Conservation (phyloP, 2,797 vertebrate genomes). For the Chelonia mydas region DNA sequence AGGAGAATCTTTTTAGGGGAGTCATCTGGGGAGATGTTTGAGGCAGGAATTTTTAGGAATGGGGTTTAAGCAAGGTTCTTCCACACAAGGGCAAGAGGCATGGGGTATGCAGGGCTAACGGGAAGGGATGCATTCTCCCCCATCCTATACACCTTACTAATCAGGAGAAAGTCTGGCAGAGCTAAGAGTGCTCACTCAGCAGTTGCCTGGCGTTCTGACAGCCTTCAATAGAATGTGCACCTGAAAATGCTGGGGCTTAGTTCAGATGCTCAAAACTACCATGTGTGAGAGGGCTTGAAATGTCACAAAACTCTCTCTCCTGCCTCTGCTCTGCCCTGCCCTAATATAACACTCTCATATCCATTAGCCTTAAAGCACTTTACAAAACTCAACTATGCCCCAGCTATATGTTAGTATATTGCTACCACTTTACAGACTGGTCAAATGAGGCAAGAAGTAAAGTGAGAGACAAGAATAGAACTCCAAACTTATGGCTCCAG, state of each 20-base stretch:
- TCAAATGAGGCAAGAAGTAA: not conserved
- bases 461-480: not conserved
- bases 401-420: slow-evolving; percentile 52
- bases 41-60: slow-evolving; percentile 4
- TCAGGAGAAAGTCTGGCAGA: not conserved
- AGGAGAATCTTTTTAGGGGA: not conserved
- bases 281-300: slow-evolving; percentile 4
- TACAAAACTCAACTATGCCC: slow-evolving; percentile 50
- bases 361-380: slow-evolving; percentile 50
- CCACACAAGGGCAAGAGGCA: not conserved
- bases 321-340: not conserved
- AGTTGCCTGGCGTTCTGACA: not conserved
- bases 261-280: not conserved
- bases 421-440: not conserved
- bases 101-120: not conserved
- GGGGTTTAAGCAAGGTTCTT: not conserved
- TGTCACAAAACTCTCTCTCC: not conserved
- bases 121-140: not conserved
- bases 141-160: not conserved
- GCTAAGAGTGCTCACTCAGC: rapidly evolving
- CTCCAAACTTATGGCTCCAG: not conserved
- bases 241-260: slow-evolving; percentile 6
- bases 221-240: slow-evolving; percentile 38
- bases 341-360: slow-evolving; percentile 49
- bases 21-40: not conserved